Conservation (phyloP, 2,797 vertebrate species). For the Lacerta bilineata region DNA sequence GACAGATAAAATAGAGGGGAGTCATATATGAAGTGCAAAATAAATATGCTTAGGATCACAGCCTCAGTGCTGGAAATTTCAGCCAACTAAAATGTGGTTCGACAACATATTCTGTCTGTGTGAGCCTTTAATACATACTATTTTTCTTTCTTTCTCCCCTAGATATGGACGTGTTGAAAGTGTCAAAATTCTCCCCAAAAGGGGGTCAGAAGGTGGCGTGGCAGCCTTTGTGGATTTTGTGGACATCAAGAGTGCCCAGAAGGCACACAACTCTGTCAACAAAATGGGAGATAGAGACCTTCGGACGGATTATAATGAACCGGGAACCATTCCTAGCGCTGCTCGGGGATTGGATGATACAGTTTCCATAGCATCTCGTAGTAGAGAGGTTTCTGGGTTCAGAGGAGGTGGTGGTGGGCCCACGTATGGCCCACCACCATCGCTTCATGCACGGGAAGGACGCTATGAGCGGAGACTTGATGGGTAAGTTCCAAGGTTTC, state of each 20-base stretch:
- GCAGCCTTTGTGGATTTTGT: constrained; percentile 99
- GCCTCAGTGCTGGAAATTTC: not conserved
- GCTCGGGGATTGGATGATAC: constrained; percentile 98
- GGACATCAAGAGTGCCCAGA: constrained; percentile 99
- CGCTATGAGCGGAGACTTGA: constrained; percentile 99
- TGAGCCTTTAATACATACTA: constrained; percentile 42
- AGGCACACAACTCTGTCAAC: constrained; percentile 99
- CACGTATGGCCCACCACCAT: constrained; percentile 94
- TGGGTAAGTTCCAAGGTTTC: constrained; percentile 99
- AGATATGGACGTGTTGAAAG: constrained; percentile 99
- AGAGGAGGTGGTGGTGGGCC: constrained; percentile 97
- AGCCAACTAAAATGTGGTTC: not conserved
- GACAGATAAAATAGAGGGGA: no score
- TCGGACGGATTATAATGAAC: constrained; percentile 99
- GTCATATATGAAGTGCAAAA: no score
- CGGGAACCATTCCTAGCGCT: constrained; percentile 97
- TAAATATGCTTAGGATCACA: constrained; percentile 7
- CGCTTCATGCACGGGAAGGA: constrained; percentile 99
- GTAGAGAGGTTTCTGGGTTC: constrained; percentile 99
- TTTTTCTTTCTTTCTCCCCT: constrained; percentile 68
- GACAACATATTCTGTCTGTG: not conserved
- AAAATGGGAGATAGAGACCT: constrained; percentile 99
- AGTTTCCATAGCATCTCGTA: constrained; percentile 97
- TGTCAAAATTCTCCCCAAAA: constrained; percentile 98
- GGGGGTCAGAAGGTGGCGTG: constrained; percentile 98